phyloP scores from a whole-genome alignment of 2,888 invertebrate genomes.

The Cephonodes hylas region DNA sequence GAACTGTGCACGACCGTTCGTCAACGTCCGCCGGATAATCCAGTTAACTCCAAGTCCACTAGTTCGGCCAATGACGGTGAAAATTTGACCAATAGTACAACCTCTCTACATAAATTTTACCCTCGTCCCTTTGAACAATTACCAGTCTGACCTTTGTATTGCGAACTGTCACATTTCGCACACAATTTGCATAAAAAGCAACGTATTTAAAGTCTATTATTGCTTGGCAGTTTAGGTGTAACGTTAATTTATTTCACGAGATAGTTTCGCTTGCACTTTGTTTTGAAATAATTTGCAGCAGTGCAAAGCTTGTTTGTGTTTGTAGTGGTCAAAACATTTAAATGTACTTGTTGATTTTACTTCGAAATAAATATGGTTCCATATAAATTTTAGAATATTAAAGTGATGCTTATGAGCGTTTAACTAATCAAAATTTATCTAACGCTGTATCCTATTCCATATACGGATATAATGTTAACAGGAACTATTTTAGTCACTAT shows the following conservation, averaged over 20 bases:
- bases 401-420: too few species aligned
- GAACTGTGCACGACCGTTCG: constrained; percentile 33
- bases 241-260: background rate
- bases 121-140: constrained; percentile 31
- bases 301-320: background rate
- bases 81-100: constrained; percentile 37
- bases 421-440: too few species aligned
- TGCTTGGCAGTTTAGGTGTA: background rate
- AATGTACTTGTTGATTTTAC: background rate
- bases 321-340: background rate
- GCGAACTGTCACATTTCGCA: background rate
- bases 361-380: background rate
- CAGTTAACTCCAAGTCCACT: constrained; percentile 41
- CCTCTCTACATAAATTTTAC: constrained; percentile 37
- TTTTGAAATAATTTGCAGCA: background rate
- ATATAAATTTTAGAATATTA: background rate
- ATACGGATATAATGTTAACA: too few species aligned
- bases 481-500: too few species aligned
- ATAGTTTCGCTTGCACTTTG: background rate
- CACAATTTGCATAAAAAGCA: background rate
- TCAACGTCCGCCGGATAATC: constrained; percentile 51
- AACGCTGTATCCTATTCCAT: too few species aligned
- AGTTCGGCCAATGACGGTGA: constrained; percentile 40
- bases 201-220: background rate
- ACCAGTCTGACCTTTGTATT: constrained; percentile 12